These are phyloP conservation scores for Xylophagus ater DNA, from an alignment of 2,888 invertebrate species.

Conservation along the genomic window DNA sequence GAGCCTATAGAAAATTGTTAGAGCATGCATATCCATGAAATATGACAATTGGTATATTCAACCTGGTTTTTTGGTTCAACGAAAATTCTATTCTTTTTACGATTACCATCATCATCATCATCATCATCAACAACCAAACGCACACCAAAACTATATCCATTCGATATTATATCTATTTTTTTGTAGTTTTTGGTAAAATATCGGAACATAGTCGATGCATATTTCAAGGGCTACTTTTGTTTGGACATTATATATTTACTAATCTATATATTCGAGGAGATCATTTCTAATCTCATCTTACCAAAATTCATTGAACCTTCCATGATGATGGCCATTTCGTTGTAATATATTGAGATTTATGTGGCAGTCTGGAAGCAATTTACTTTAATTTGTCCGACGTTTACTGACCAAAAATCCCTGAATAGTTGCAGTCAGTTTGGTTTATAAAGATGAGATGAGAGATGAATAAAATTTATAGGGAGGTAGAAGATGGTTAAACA, in stretches of 20 bases:
- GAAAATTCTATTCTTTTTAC: constrained; percentile 5
- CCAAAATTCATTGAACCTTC: too few relatives aligned
- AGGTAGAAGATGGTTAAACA: constrained; percentile 6
- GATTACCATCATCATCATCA: too few relatives aligned
- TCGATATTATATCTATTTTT: too few relatives aligned
- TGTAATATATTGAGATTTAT: constrained; percentile 12
- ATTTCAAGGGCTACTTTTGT: too few relatives aligned
- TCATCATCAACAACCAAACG: too few relatives aligned
- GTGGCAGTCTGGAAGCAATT: constrained; percentile 8
- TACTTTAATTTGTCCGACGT: constrained; percentile 12
- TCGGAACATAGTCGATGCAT: too few relatives aligned
- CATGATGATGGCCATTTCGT: constrained; percentile 7
- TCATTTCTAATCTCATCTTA: too few relatives aligned
- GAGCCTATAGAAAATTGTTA: constrained; percentile 10
- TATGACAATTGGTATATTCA: constrained; percentile 13
- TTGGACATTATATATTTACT: too few relatives aligned
- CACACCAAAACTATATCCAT: too few relatives aligned
- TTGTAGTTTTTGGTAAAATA: too few relatives aligned
- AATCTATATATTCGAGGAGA: too few relatives aligned
- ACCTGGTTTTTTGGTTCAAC: constrained; percentile 8
- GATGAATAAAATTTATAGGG: too few relatives aligned
- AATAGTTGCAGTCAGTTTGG: constrained; percentile 7
- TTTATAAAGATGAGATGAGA: constrained; percentile 9
- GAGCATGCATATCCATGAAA: constrained; percentile 10
- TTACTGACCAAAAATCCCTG: constrained; percentile 11